Conservation (phyloP, 2,797 vertebrate genomes). For the Spinibarbus caldwelli region DNA sequence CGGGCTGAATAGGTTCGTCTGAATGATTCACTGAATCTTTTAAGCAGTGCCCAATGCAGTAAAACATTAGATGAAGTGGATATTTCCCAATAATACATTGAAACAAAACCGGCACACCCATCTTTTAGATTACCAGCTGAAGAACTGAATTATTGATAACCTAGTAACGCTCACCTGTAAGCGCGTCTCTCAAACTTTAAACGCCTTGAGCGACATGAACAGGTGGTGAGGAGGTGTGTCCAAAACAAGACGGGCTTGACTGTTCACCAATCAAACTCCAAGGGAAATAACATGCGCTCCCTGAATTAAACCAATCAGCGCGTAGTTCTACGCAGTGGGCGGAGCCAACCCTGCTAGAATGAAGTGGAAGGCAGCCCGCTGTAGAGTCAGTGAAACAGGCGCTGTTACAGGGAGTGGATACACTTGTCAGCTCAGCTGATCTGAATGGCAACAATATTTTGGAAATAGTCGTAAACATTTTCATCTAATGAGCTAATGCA, state of each 20-base stretch:
- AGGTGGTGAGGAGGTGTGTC: slow-evolving; percentile 62
- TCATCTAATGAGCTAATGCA: background rate
- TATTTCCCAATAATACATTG: background rate
- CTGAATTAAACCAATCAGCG: slow-evolving; percentile 54
- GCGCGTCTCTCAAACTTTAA: slow-evolving; percentile 25
- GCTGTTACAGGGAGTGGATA: slow-evolving; percentile 17
- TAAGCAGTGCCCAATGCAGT: background rate
- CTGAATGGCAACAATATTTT: slow-evolving; percentile 22
- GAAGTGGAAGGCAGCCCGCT: slow-evolving; percentile 46
- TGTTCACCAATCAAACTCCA: slow-evolving; percentile 56
- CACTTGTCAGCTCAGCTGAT: background rate
- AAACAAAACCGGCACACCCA: background rate
- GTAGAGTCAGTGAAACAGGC: slow-evolving; percentile 50
- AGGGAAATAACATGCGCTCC: background rate
- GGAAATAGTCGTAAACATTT: background rate
- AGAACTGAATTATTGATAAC: background rate
- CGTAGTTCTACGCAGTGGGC: background rate
- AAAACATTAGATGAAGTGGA: background rate
- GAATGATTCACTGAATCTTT: background rate
- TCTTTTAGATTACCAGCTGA: background rate
- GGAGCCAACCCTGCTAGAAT: slow-evolving; percentile 43
- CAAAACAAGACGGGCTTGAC: slow-evolving; percentile 49
- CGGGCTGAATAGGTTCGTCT: background rate
- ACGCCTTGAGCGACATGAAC: slow-evolving; percentile 54
- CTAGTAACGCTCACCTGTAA: slow-evolving; percentile 17